Conservation (phyloP, 2,888 invertebrate genomes). For the Ormyrus rosae region DNA sequence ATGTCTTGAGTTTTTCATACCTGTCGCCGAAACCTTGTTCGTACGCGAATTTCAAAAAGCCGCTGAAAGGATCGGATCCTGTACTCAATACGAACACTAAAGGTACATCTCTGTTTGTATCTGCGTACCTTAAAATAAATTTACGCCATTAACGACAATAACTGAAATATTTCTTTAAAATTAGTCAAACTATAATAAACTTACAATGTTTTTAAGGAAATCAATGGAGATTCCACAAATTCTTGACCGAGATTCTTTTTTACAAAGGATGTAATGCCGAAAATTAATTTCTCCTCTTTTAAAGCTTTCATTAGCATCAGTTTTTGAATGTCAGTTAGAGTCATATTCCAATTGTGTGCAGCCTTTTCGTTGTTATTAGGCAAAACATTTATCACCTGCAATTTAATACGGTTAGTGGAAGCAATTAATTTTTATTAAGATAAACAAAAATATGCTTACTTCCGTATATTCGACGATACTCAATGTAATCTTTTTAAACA, state of each 20-base stretch:
- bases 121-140: conserved; percentile 78
- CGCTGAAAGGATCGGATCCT: conserved; percentile 92
- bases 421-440: no score
- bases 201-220: conserved; percentile 82
- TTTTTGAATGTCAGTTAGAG: conserved; percentile 85
- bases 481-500: conserved; percentile 78
- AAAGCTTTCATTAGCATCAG: conserved; percentile 87
- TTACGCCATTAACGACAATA: background rate
- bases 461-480: conserved; percentile 80
- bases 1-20: conserved; percentile 35
- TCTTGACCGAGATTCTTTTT: conserved; percentile 84
- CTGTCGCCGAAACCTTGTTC: conserved; percentile 83
- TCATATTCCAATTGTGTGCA: conserved; percentile 80
- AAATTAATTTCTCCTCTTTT: conserved; percentile 88
- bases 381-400: conserved; percentile 73
- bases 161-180: background rate
- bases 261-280: conserved; percentile 89
- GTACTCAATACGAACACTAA: conserved; percentile 91
- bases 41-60: conserved; percentile 87
- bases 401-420: no score
- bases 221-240: conserved; percentile 90
- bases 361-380: conserved; percentile 70
- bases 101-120: conserved; percentile 85
- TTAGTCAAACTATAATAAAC: conserved; percentile 61
- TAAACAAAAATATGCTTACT: conserved; percentile 72